phyloP scores from a whole-genome alignment of 2,888 invertebrate species.

The Drosophila quinaria region DNA sequence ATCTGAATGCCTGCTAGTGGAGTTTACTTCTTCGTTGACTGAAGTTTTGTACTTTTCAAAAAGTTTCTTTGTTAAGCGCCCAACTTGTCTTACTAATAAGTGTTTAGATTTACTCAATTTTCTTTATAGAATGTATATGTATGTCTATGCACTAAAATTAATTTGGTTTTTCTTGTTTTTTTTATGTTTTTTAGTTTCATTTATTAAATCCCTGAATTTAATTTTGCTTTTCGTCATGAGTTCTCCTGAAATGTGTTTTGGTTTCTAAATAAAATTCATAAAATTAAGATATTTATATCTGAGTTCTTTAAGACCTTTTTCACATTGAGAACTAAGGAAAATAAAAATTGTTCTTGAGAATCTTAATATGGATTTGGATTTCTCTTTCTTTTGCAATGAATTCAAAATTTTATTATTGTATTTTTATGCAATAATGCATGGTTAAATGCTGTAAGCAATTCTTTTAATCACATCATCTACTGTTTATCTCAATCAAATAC shows the following conservation, averaged over 20 bases:
- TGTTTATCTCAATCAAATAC: constrained; percentile 68
- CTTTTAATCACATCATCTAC: constrained; percentile 80
- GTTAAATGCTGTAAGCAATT: constrained; percentile 83
- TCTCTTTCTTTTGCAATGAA: constrained; percentile 23
- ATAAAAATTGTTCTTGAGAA: constrained; percentile 40
- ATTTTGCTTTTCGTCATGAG: constrained; percentile 82
- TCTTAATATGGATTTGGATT: constrained; percentile 37
- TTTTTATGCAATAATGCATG: constrained; percentile 78
- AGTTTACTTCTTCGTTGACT: constrained; percentile 58
- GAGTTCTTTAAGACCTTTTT: constrained; percentile 74
- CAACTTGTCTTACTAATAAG: constrained; percentile 42
- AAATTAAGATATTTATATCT: constrained; percentile 67
- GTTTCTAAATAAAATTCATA: constrained; percentile 79
- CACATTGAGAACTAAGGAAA: constrained; percentile 67
- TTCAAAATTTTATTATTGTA: constrained; percentile 53
- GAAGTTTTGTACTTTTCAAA: constrained; percentile 75
- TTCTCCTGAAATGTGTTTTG: constrained; percentile 55
- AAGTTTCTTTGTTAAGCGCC: constrained; percentile 64
- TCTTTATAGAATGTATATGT: constrained; percentile 43
- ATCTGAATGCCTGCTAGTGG: constrained; percentile 50
- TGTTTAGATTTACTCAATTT: constrained; percentile 27
- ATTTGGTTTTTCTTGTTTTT: constrained; percentile 32
- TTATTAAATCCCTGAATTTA: constrained; percentile 83
- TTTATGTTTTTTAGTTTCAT: constrained; percentile 30
- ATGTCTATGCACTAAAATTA: constrained; percentile 46